Evolutionary conservation across 2,888 invertebrate species (phyloP), one percentile per base, ranked within the genome.

Genomic region (Sminthurinus aureus): DNA sequence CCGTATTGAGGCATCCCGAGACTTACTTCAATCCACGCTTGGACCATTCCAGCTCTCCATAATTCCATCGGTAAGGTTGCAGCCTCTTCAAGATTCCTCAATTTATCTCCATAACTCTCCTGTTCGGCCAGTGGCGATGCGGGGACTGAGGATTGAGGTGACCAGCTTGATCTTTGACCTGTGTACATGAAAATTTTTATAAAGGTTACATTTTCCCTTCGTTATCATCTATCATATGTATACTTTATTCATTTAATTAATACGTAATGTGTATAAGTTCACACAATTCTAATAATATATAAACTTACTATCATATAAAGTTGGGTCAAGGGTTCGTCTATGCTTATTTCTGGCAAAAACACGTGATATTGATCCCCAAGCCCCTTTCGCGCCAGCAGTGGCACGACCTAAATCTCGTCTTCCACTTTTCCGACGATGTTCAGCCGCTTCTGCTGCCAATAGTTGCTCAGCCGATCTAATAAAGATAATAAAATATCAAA

Each of bases 1-100:
- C 96, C 96, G 89, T 97, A 97, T 89, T 96, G 96, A 0, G 97
- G 96, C 97, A 98, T 97, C 81, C 96, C 97, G 9, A 98, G 93
- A 0, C 96, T 96, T 52, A 98, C 94, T 91, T 98, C 98, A 79
- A 98, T 92, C 98, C 98, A 98, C 0, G 98, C 97, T 69, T 97
- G 93, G 82, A 98, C 97, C 85, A 97, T 97, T 0, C 96, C 95
- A 18, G 98, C 96, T 84, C 96, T 93, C 98, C 98, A 98, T 89
- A 96, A 92, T 85, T 96, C 95, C 91, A 98, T 94, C 11, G 97
- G 96, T 84, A 96, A 89, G 12, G 92, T 80, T 94, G 94, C 67
- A 93, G 95, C 77, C 95, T 96, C 90, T 52, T 96, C 93, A 71
- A 98, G 91, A 76, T 94, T 90, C 84, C 93, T 91, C 64, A 96